Conservation (phyloP, 2,888 invertebrate genomes). For the Polietes domitor region DNA sequence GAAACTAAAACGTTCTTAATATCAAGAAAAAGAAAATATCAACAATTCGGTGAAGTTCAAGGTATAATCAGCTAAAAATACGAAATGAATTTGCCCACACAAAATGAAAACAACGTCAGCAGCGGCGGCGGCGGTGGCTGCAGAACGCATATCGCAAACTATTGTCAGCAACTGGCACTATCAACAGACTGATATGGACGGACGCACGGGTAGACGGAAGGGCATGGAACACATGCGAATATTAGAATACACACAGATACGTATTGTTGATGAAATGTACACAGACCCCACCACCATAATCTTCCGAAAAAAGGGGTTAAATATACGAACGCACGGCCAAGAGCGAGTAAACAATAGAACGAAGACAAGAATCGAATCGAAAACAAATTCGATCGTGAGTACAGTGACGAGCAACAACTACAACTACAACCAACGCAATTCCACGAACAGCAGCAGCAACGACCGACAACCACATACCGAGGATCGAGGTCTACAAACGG, state of each 20-base stretch:
- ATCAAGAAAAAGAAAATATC: constrained; percentile 68
- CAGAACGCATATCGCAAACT: constrained; percentile 12
- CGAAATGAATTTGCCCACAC: constrained; percentile 48
- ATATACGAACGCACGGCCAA: background rate
- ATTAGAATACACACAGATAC: background rate
- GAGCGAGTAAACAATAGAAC: background rate
- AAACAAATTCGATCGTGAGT: background rate
- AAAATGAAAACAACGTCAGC: constrained; percentile 7
- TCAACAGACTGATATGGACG: background rate
- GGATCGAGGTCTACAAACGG: too few species aligned
- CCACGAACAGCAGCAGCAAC: background rate
- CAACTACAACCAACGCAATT: background rate
- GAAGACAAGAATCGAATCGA: constrained; percentile 9
- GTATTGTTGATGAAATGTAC: background rate
- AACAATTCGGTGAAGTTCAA: constrained; percentile 79
- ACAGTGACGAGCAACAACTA: background rate
- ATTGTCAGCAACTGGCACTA: constrained; percentile 16
- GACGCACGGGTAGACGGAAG: background rate
- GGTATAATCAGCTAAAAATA: constrained; percentile 72
- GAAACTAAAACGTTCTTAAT: background rate
- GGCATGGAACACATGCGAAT: background rate
- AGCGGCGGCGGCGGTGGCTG: constrained; percentile 5
- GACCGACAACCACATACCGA: background rate
- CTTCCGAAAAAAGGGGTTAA: background rate
- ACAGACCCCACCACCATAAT: background rate